Evolutionary conservation across 2,888 invertebrate species (phyloP), one percentile per base, ranked within the genome.

Genomic region (Cremastinae sp.): DNA sequence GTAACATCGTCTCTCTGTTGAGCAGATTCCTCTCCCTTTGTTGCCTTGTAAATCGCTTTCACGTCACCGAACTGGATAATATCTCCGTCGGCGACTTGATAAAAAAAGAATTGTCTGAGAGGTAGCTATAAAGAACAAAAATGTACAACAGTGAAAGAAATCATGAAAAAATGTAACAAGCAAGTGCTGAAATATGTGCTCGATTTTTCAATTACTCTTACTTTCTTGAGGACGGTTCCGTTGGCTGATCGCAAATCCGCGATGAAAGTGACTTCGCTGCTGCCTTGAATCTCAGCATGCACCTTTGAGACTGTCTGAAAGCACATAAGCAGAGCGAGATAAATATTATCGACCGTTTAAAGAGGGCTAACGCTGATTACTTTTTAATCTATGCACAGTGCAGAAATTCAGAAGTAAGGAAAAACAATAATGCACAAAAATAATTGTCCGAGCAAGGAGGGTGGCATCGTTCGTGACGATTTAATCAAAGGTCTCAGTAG

Each of bases 261-360:
- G 18, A 92, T 86, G 78, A 92, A 88, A 56, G 89, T 87, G 8
- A 84, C 78, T 10, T 86, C 81, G 10, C 73, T 69, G 14, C 72
- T 78, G 0, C 90, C 90, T 79, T 92, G 91, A 64, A 92, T 91
- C 74, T 91, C 90, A 9, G 91, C 91, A 85, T 92, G 92, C 58
- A 88, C 84, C 76, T 90, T 90, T 0, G 92, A 92, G 12, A 92
- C 83, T 0, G 90, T 89, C 92, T 92, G 86, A 3, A 84, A 81
- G 36, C 64, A 62, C 54, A 68, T 14, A 51, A 14, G 20, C 43
- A n/a, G 7, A 38, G 28, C 16, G n/a, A 8, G 14, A 14, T 28
- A 28, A 9, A 2, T n/a, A 5, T 16, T 51, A 51, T 38, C 12
- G 38, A 12, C 7, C 8, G 0, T 28, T 4, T 14, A 56, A 1